phyloP scores from a whole-genome alignment of 2,797 vertebrate genomes.

The Takifugu rubripes region DNA sequence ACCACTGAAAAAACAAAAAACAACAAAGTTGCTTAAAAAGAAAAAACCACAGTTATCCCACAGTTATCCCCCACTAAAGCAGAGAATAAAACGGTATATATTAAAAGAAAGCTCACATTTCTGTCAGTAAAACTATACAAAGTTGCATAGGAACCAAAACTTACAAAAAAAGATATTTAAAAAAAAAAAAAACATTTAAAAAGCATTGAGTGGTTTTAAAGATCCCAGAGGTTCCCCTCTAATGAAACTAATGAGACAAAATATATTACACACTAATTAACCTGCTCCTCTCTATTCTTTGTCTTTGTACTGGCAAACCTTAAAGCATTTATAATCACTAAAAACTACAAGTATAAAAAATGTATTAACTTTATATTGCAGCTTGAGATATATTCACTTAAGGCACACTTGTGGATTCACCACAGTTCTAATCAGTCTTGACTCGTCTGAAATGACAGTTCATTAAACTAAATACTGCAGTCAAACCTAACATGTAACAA shows the following conservation, averaged over 20 bases:
- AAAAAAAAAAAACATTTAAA: conserved; percentile 14
- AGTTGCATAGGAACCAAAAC: conserved; percentile 24
- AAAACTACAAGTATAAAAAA: neutral
- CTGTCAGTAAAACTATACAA: conserved; percentile 21
- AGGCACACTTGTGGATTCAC: conserved; percentile 50
- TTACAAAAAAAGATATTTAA: conserved; percentile 3
- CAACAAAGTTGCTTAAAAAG: conserved; percentile 24
- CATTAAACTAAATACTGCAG: conserved; percentile 3
- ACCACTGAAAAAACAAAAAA: conserved; percentile 20
- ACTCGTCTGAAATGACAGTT: neutral
- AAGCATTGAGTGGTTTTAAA: conserved; percentile 38
- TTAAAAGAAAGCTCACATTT: neutral
- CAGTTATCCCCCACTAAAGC: conserved; percentile 1
- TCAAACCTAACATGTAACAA: conserved; percentile 10
- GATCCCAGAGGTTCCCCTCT: conserved; percentile 30
- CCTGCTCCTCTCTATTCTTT: neutral
- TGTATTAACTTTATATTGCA: conserved; percentile 6
- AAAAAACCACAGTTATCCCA: conserved; percentile 7
- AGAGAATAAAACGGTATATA: neutral
- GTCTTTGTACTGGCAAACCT: conserved; percentile 2
- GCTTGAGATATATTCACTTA: conserved; percentile 34
- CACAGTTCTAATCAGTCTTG: neutral
- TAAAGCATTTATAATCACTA: conserved; percentile 8
- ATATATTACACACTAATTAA: conserved; percentile 1
- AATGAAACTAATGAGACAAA: conserved; percentile 11